Conservation (phyloP, 2,888 invertebrate species). For the Drosophila maculinotata region DNA sequence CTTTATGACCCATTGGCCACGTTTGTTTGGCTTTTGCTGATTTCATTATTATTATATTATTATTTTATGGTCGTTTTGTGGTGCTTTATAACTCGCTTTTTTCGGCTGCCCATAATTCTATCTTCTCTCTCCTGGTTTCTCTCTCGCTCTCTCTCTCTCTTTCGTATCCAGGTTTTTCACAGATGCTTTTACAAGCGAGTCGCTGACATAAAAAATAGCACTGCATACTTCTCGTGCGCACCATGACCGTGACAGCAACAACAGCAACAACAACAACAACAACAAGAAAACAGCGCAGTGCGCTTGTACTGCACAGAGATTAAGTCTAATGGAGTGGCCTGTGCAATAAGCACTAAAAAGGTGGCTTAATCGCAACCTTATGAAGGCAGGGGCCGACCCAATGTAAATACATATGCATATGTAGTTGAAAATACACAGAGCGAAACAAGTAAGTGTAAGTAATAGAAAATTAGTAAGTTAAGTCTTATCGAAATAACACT, state of each 20-base stretch:
- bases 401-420: not conserved
- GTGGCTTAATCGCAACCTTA: slow-evolving; percentile 31
- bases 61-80: slow-evolving; percentile 65
- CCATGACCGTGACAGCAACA: slow-evolving; percentile 6
- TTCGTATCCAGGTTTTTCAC: not conserved
- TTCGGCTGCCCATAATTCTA: slow-evolving; percentile 5
- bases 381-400: not conserved
- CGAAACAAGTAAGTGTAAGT: not conserved
- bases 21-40: slow-evolving; percentile 57
- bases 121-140: not conserved
- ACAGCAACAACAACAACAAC: not conserved
- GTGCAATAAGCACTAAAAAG: slow-evolving; percentile 48
- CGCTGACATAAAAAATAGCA: slow-evolving; percentile 41
- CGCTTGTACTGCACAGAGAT: slow-evolving; percentile 50
- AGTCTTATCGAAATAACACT: too few species aligned
- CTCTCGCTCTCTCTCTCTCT: not conserved
- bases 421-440: slow-evolving; percentile 6
- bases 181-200: slow-evolving; percentile 22
- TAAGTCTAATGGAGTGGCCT: slow-evolving; percentile 61
- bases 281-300: slow-evolving; percentile 6
- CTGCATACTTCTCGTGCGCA: slow-evolving; percentile 60
- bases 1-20: slow-evolving; percentile 54
- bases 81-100: slow-evolving; percentile 32
- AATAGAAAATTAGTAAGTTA: not conserved
- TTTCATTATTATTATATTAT: slow-evolving; percentile 66